Evolutionary conservation across 2,113 vertebrate genomes (phyloP), one percentile per base, ranked within the genome.

Genomic region (Ibidorhyncha struthersii): DNA sequence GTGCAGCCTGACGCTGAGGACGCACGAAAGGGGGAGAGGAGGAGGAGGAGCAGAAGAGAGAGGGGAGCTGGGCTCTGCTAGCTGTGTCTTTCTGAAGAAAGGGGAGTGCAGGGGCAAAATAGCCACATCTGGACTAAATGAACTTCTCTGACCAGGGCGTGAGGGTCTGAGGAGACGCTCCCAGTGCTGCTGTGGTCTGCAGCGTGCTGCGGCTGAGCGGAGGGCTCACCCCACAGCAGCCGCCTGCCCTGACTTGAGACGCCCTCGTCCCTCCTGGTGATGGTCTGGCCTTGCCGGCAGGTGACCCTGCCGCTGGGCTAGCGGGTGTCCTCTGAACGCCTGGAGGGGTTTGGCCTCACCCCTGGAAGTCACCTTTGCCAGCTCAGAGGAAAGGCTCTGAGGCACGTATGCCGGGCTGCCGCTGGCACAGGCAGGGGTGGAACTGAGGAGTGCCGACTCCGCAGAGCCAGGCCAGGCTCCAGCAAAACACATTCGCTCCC

Each of bases 211-310:
- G 16, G 59, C 47, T 14, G 38, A 29, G 62, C 63, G 4, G 32
- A 36, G 50, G 49, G 40, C 40, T 82, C 30, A 30, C 23, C 25
- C 78, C 3, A 2, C 32, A 23, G 40, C 49, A 17, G 13, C 61
- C 52, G 78, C 49, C 61, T 20, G 29, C 76, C 22, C 36, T 41
- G 36, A 11, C 47, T 3, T 14, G 58, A 34, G 36, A 4, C 0
- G 4, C 40, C 52, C 19, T 2, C 1, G 2, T 67, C 65, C 27
- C 1, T 25, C 20, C 5, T 3, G 43, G 29, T 21, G n/a, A 10
- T 5, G 8, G n/a, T 34, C 53, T 34, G 55, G 43, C 43, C 66
- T 50, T 34, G n/a, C n/a, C 1, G 14, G 53, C 3, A 2, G 22
- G 17, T 14, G 43, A 49, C 21, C 15, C 8, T 5, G n/a, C 53